Evolutionary conservation across 2,797 vertebrate species (phyloP).

Genomic region (Cephalopachus bancanus): DNA sequence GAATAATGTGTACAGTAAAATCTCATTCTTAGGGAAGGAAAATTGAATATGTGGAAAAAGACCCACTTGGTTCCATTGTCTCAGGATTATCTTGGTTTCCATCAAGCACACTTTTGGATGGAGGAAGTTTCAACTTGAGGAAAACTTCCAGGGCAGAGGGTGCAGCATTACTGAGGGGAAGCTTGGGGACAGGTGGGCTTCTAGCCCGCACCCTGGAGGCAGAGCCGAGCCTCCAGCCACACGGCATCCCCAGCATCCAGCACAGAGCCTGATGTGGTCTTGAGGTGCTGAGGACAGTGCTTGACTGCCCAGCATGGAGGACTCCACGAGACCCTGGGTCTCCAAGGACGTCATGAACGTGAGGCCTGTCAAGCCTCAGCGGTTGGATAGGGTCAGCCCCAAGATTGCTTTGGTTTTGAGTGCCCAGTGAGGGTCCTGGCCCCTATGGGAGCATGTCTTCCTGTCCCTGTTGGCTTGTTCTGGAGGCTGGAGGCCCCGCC

Average conservation of each 20-base stretch:
- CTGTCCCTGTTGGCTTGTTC: not conserved
- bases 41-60: not conserved
- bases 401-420: not conserved
- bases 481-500: not conserved
- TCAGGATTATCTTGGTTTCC: not conserved
- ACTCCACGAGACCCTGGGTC: not conserved
- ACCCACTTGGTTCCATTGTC: not conserved
- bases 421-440: not conserved
- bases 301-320: not conserved
- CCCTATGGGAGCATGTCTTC: fast-evolving
- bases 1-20: not conserved
- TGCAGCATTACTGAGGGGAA: fast-evolving
- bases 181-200: not conserved
- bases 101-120: too few relatives aligned
- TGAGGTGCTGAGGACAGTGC: too few relatives aligned
- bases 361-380: not conserved
- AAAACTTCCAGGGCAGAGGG: not conserved
- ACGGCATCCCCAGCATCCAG: not conserved
- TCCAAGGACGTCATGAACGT: not conserved
- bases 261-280: too few relatives aligned
- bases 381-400: not conserved
- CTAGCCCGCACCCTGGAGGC: fast-evolving
- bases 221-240: not conserved
- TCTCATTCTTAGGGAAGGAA: not conserved
- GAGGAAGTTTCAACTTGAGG: not conserved